Percentiles rank a stretch among this genome's conserved stretches.
Conservation (phyloP, 2,113 vertebrate species). For the Xerus inauris region DNA sequence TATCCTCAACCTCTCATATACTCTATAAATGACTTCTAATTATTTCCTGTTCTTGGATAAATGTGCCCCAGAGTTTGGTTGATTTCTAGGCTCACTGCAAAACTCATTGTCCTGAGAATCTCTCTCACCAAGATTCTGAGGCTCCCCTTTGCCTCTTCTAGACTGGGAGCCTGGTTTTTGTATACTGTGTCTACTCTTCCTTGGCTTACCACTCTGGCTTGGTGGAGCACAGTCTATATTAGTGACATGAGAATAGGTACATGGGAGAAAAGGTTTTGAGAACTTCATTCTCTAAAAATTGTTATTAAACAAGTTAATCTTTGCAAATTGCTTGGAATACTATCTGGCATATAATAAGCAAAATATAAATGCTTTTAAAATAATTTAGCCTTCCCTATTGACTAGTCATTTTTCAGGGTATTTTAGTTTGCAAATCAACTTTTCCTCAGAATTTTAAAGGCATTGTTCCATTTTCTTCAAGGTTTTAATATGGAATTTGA, state of each 20-base stretch:
- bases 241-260: neutral
- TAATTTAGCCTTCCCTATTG: neutral
- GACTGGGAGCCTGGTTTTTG: neutral
- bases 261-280: neutral
- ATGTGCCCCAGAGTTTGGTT: neutral
- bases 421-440: neutral
- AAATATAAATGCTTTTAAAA: neutral
- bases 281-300: neutral
- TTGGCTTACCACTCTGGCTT: neutral
- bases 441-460: neutral
- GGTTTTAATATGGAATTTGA: neutral
- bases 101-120: neutral
- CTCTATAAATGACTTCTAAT: neutral
- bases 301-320: neutral
- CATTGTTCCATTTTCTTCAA: neutral
- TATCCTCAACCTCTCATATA: neutral
- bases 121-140: neutral
- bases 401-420: neutral
- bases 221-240: neutral
- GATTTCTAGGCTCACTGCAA: neutral
- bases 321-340: neutral
- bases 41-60: neutral
- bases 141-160: neutral
- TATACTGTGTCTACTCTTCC: rapidly evolving
- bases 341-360: neutral